These are phyloP conservation scores for Hippocampus barbouri DNA, from an alignment of 2,113 vertebrate genomes.

Conservation along the genomic window DNA sequence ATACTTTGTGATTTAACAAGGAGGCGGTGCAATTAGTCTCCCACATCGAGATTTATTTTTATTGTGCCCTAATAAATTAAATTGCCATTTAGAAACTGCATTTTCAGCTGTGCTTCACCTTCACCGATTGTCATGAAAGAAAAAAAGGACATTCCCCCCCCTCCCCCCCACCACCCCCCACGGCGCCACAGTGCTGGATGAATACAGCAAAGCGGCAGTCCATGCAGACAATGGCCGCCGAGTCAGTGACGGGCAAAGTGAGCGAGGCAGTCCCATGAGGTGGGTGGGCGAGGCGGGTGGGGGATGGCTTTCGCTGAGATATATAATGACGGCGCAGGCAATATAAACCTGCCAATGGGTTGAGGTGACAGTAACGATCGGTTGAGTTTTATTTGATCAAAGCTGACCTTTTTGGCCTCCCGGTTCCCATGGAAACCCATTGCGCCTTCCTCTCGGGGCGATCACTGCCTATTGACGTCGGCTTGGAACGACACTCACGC, in stretches of 20 bases:
- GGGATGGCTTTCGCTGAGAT: conserved; percentile 49
- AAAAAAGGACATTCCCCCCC: too few species aligned
- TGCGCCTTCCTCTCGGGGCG: conserved; percentile 16
- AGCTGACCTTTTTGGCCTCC: conserved; percentile 53
- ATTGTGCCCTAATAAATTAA: too few species aligned
- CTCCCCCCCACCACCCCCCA: too few species aligned
- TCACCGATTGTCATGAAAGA: too few species aligned
- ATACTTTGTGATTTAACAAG: too few species aligned
- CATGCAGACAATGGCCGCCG: conserved; percentile 47
- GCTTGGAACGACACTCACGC: conserved; percentile 36
- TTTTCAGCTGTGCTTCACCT: too few species aligned
- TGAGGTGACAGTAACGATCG: conserved; percentile 46
- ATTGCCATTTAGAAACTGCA: too few species aligned
- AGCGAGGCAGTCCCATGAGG: conserved; percentile 47
- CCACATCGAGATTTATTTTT: too few species aligned
- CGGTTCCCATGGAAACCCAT: conserved; percentile 50
- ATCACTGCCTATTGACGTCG: conserved; percentile 40
- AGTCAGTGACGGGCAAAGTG: conserved; percentile 59
- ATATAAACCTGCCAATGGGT: conserved; percentile 47
- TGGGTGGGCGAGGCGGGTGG: conserved; percentile 14
- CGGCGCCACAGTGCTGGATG: conserved; percentile 47
- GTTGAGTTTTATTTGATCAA: conserved; percentile 44
- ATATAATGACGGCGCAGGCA: conserved; percentile 59
- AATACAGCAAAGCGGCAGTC: conserved; percentile 47
- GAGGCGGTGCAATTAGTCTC: too few species aligned